A percentile compares a stretch with the other conserved stretches of the same genome.
phyloP scores from a whole-genome alignment of 1,140 invertebrate genomes.

The Papilio glaucus region DNA sequence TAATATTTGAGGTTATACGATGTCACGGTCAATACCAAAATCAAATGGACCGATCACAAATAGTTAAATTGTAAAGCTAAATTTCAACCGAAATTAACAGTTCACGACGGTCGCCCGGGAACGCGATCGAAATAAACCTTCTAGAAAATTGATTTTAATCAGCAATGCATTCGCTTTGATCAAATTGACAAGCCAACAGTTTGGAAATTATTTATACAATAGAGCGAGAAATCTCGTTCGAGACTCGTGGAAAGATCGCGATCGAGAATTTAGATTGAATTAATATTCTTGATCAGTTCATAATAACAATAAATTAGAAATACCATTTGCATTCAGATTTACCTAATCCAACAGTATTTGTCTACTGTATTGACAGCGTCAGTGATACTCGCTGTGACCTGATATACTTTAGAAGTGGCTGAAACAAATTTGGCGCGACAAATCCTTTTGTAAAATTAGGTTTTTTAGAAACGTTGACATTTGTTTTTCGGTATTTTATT shows the following conservation, averaged over 20 bases:
- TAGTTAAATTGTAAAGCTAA: neutral
- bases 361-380: no score
- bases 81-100: no score
- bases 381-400: no score
- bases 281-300: neutral
- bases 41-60: neutral
- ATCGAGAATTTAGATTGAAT: neutral
- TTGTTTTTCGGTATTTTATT: no score
- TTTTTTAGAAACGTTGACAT: no score
- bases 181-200: neutral
- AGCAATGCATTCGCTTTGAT: slow-evolving; percentile 6
- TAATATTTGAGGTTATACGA: no score
- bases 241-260: neutral
- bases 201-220: neutral
- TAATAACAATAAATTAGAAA: neutral
- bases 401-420: no score
- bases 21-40: no score
- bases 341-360: no score
- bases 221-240: neutral
- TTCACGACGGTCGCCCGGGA: neutral
- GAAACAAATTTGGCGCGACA: no score
- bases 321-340: neutral
- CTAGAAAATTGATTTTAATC: slow-evolving; percentile 1
- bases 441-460: no score
- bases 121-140: neutral